phyloP scores from a whole-genome alignment of 2,797 vertebrate species.

The Eutrigla gurnardus region DNA sequence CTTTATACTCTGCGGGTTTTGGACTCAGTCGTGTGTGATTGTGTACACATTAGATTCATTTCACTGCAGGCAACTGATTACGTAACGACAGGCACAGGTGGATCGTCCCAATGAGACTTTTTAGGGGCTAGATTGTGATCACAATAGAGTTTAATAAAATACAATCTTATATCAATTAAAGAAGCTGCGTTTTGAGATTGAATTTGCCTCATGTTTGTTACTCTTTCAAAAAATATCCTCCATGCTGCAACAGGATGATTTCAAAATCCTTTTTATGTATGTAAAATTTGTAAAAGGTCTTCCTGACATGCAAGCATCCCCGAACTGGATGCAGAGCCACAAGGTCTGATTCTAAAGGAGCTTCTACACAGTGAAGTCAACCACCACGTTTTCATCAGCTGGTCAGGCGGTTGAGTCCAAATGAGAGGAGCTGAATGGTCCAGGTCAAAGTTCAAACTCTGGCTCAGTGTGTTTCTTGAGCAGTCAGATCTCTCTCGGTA shows the following conservation, averaged over 20 bases:
- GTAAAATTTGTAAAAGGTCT: no score
- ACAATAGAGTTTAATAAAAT: constrained; percentile 6
- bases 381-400: neutral
- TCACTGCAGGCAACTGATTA: neutral
- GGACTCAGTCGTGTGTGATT: neutral
- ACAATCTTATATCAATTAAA: neutral
- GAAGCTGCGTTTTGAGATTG: neutral
- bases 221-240: neutral
- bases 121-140: neutral
- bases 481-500: neutral
- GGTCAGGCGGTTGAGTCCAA: neutral
- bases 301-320: neutral
- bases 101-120: neutral
- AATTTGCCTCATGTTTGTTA: neutral
- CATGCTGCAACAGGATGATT: neutral
- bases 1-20: no score
- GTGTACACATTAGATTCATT: neutral
- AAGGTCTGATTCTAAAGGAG: neutral
- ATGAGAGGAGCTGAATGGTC: neutral
- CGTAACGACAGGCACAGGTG: neutral
- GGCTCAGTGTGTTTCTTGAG: neutral
- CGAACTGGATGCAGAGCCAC: neutral
- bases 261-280: neutral
- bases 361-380: neutral
- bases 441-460: neutral